phyloP scores from a whole-genome alignment of 2,888 invertebrate genomes.

The Trilocha varians region DNA sequence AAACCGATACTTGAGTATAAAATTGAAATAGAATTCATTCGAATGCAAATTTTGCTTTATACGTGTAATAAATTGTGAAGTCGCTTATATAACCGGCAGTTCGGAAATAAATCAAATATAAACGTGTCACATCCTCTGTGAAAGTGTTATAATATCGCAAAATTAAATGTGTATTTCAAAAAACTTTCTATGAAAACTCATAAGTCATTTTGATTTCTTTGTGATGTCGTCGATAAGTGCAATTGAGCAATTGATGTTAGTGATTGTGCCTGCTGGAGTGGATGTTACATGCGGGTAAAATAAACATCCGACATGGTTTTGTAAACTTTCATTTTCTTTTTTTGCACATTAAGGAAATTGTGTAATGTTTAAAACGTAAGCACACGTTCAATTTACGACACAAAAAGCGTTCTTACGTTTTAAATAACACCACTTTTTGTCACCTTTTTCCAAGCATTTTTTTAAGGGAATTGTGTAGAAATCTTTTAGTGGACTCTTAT shows the following conservation, averaged over 20 bases:
- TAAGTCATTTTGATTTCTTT: background rate
- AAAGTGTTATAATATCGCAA: background rate
- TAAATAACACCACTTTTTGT: too few species aligned
- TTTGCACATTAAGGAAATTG: background rate
- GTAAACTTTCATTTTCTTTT: conserved; percentile 26
- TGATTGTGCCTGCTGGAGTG: conserved; percentile 12
- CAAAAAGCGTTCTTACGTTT: too few species aligned
- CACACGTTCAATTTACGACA: too few species aligned
- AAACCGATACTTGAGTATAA: background rate
- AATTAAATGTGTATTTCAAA: background rate
- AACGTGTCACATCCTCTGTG: background rate
- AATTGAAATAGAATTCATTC: background rate
- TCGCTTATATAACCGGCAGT: background rate
- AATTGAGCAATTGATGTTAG: conserved; percentile 8
- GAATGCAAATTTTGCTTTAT: background rate
- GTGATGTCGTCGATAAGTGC: conserved; percentile 3
- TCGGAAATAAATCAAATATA: background rate
- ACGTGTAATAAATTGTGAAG: background rate
- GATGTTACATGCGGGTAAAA: conserved; percentile 17
- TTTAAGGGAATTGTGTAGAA: too few species aligned
- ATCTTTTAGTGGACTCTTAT: too few species aligned
- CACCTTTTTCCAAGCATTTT: too few species aligned
- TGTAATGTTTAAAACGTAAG: background rate
- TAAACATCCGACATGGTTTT: conserved; percentile 21
- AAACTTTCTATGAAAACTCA: background rate